These are phyloP conservation scores for Platalea minor DNA, from an alignment of 2,797 vertebrate species.

Conservation along the genomic window DNA sequence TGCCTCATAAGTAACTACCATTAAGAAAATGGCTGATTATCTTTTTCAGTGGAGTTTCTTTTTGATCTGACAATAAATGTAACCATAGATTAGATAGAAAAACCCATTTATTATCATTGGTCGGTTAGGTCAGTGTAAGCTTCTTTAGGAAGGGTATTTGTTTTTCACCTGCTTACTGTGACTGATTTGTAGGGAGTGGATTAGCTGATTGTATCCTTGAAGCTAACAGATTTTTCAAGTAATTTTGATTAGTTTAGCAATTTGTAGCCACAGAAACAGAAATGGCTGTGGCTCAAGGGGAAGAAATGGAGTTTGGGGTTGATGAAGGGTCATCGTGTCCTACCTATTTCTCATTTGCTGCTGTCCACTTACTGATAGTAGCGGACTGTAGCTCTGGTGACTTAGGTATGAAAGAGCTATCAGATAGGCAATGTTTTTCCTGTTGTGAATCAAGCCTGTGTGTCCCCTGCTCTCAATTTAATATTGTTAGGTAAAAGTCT, in stretches of 20 bases:
- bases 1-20: neutral
- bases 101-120: neutral
- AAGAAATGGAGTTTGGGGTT: neutral
- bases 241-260: neutral
- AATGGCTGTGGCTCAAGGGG: neutral
- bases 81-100: neutral
- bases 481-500: neutral
- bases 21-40: neutral
- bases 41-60: neutral
- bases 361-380: fast-evolving
- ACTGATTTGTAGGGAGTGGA: neutral
- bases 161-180: neutral
- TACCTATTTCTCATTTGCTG: neutral
- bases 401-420: neutral
- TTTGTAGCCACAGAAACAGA: neutral
- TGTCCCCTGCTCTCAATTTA: neutral
- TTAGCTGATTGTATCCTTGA: neutral
- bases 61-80: neutral
- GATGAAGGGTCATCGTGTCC: neutral
- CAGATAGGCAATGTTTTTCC: neutral
- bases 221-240: neutral
- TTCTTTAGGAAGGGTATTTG: neutral
- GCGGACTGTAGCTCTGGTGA: neutral
- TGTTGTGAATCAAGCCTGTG: neutral
- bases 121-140: neutral